A percentile compares a stretch with the other conserved stretches of the same genome.
phyloP scores from a whole-genome alignment of 2,113 vertebrate species.

The rat (Rattus norvegicus) region DNA sequence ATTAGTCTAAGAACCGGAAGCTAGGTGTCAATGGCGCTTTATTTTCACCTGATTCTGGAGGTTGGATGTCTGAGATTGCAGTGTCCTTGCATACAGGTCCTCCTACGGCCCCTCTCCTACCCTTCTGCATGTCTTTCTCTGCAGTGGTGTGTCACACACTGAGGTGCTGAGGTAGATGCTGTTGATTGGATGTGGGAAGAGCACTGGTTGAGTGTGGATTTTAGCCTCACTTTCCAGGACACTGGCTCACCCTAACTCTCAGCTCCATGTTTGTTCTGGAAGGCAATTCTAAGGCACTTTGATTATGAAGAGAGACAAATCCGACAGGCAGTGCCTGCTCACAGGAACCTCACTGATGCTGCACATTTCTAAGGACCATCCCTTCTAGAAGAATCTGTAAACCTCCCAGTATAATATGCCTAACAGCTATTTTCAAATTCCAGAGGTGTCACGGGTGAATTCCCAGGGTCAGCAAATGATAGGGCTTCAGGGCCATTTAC shows the following conservation, averaged over 20 bases:
- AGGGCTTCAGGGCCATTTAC: not conserved
- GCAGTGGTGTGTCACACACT: not conserved
- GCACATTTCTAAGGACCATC: slow-evolving; percentile 32
- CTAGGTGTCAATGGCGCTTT: not conserved
- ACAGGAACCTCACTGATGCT: not conserved
- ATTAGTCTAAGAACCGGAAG: not conserved
- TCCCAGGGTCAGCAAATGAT: slow-evolving; percentile 21
- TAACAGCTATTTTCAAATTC: slow-evolving; percentile 66
- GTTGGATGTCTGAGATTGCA: not conserved
- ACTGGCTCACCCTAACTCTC: not conserved
- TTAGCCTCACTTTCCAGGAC: not conserved
- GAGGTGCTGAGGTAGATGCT: not conserved
- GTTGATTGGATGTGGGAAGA: not conserved
- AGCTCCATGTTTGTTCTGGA: not conserved
- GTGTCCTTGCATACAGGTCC: not conserved
- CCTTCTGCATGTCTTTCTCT: not conserved
- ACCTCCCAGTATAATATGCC: slow-evolving; percentile 37
- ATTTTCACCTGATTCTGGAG: not conserved
- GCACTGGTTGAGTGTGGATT: not conserved
- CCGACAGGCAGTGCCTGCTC: not conserved
- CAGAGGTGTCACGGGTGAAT: slow-evolving; percentile 34
- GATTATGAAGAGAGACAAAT: slow-evolving; percentile 20
- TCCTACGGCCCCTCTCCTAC: not conserved
- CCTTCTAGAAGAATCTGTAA: slow-evolving; percentile 55
- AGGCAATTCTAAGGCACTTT: not conserved